A percentile compares a stretch with the other conserved stretches of the same genome.
These are phyloP conservation scores for Acronicta leporina DNA, from an alignment of 2,888 invertebrate species.

Conservation along the genomic window DNA sequence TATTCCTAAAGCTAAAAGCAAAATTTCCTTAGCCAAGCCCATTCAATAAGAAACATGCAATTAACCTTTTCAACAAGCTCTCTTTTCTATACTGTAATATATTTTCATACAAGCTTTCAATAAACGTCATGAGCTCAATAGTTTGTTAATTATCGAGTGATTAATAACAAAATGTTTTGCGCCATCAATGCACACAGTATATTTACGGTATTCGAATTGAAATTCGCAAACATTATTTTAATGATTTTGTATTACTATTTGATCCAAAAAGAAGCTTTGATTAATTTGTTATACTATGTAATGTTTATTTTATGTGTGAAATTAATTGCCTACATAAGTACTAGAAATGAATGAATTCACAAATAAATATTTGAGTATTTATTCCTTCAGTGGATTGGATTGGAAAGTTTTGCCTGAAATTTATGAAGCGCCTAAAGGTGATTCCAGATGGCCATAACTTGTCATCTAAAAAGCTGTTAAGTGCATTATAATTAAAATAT, in stretches of 20 bases:
- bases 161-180: slow-evolving; percentile 27
- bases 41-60: slow-evolving; percentile 33
- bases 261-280: not conserved
- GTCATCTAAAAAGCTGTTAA: too few relatives aligned
- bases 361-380: too few relatives aligned
- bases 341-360: too few relatives aligned
- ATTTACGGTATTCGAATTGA: slow-evolving; percentile 12
- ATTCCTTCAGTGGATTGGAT: too few relatives aligned
- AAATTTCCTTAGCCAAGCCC: slow-evolving; percentile 5
- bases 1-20: slow-evolving; percentile 3
- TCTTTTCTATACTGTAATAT: slow-evolving; percentile 18
- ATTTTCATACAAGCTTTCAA: slow-evolving; percentile 31
- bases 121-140: slow-evolving; percentile 25
- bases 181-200: slow-evolving; percentile 14
- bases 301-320: too few relatives aligned
- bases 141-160: slow-evolving; percentile 35
- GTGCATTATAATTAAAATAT: too few relatives aligned
- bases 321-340: too few relatives aligned
- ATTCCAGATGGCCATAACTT: too few relatives aligned
- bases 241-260: slow-evolving; percentile 21
- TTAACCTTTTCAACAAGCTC: slow-evolving; percentile 21
- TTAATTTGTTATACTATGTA: too few relatives aligned
- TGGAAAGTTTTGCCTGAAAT: too few relatives aligned
- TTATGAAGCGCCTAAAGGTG: too few relatives aligned
- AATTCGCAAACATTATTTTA: slow-evolving; percentile 16